A percentile compares a stretch with the other conserved stretches of the same genome.
These are phyloP conservation scores for Eumerus sabulonum DNA, from an alignment of 2,888 invertebrate species.

Conservation along the genomic window DNA sequence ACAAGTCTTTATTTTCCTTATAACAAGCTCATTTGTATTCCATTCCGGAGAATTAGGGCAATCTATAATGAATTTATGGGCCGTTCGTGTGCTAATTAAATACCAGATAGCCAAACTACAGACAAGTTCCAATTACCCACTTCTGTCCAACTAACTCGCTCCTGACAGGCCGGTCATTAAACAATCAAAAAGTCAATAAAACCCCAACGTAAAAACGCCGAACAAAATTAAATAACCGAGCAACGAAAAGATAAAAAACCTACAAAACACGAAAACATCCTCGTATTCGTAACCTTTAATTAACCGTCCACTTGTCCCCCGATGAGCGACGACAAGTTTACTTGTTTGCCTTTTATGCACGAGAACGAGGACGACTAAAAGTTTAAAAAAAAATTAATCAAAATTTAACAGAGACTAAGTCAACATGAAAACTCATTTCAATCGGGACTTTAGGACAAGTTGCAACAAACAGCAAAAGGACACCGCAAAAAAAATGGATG, in stretches of 20 bases:
- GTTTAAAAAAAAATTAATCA: constrained; percentile 35
- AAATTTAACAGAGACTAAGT: constrained; percentile 64
- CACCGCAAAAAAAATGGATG: not conserved
- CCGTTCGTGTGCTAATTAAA: constrained; percentile 18
- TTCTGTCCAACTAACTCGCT: constrained; percentile 1
- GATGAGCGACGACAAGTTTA: constrained; percentile 16
- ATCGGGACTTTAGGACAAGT: constrained; percentile 50
- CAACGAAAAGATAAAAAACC: constrained; percentile 12
- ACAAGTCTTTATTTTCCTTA: too few relatives aligned
- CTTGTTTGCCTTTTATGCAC: constrained; percentile 2
- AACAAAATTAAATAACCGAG: constrained; percentile 44
- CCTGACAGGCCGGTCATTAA: constrained; percentile 44
- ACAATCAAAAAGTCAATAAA: constrained; percentile 59
- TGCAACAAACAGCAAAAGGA: constrained; percentile 12
- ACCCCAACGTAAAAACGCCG: constrained; percentile 28
- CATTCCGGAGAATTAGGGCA: too few relatives aligned
- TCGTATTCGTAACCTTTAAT: constrained; percentile 50
- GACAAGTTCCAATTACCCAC: constrained; percentile 20
- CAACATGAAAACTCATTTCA: constrained; percentile 66
- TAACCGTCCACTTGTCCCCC: constrained; percentile 51
- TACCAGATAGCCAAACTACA: constrained; percentile 2
- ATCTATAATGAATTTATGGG: too few relatives aligned
- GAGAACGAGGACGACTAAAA: too few relatives aligned
- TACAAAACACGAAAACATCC: constrained; percentile 19
- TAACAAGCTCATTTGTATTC: too few relatives aligned